phyloP scores from a whole-genome alignment of 2,797 vertebrate species.

The Chiloscyllium punctatum region DNA sequence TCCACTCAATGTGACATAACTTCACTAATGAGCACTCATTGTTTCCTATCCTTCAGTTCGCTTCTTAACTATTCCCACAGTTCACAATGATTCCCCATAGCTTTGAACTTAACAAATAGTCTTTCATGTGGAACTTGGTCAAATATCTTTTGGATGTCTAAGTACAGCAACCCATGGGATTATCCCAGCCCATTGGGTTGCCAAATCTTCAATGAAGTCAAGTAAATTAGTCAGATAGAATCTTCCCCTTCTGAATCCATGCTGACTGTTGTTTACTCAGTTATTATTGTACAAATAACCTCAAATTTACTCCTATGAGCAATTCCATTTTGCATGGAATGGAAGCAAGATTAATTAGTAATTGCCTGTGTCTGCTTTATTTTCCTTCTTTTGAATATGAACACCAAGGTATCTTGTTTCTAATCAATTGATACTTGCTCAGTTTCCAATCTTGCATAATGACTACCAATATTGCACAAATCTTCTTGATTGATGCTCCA shows the following conservation, averaged over 20 bases:
- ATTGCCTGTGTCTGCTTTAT: neutral
- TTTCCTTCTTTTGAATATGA: neutral
- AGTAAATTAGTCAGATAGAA: slow-evolving; percentile 8
- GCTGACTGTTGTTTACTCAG: neutral
- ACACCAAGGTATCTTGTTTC: neutral
- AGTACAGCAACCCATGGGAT: neutral
- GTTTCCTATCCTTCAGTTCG: neutral
- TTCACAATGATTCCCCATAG: neutral
- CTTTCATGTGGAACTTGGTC: slow-evolving; percentile 15
- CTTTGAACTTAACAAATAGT: neutral
- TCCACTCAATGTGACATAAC: neutral
- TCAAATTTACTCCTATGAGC: neutral
- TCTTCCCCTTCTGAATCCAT: neutral
- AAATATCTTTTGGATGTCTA: neutral
- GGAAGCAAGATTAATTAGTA: neutral
- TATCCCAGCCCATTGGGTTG: neutral
- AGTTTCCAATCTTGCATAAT: neutral
- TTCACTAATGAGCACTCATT: slow-evolving; percentile 26
- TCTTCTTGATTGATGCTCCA: neutral
- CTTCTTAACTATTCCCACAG: slow-evolving; percentile 28
- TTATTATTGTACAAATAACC: neutral
- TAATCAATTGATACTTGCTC: too few relatives aligned
- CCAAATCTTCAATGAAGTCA: slow-evolving; percentile 8
- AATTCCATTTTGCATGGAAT: neutral
- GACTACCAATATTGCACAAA: neutral